Evolutionary conservation across 1,140 invertebrate genomes (phyloP), one percentile per base, ranked within the genome.

Genomic region (Hirudo medicinalis): DNA sequence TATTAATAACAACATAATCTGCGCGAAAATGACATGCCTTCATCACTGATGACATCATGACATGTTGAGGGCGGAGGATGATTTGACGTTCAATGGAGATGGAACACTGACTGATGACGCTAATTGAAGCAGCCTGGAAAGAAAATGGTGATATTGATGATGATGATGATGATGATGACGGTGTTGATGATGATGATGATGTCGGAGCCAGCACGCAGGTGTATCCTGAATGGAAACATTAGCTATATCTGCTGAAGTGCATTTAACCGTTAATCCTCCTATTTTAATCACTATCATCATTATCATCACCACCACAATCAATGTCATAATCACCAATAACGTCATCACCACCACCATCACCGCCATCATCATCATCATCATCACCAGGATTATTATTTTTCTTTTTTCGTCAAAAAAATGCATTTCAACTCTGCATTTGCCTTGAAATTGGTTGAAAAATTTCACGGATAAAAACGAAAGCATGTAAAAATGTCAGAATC

Each of bases 161-260:
- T 67, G 60, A 73, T 71, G 69, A 73, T 71, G 69, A 73, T 73
- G 69, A 71, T 71, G 69, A 71, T 73, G 72, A 73, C 66, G 69
- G 43, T 73, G 69, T 71, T 66, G 69, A 71, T 71, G 55, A 63
- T 71, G 55, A 71, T 71, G 57, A 66, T 49, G 54, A 5, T 66
- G 63, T 27, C 25, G 55, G 40, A 22, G 49, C 0, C 53, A 27
- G 8, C 20, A 57, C 2, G 32, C 22, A 54, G 19, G 63, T 69
- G 8, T n/a, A 54, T 53, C 25, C 19, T 22, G 22, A 32, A 63
- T 63, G 20, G 22, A 63, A 32, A 63, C 57, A 32, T 25, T 63
- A 13, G 17, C 54, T 22, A 63, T n/a, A 13, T 63, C 29, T 63
- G 57, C 22, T 2, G 22, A 25, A n/a, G 57, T 63, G 29, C 29